These are phyloP conservation scores for Upupa epops DNA, from an alignment of 2,113 vertebrate species.

Conservation along the genomic window DNA sequence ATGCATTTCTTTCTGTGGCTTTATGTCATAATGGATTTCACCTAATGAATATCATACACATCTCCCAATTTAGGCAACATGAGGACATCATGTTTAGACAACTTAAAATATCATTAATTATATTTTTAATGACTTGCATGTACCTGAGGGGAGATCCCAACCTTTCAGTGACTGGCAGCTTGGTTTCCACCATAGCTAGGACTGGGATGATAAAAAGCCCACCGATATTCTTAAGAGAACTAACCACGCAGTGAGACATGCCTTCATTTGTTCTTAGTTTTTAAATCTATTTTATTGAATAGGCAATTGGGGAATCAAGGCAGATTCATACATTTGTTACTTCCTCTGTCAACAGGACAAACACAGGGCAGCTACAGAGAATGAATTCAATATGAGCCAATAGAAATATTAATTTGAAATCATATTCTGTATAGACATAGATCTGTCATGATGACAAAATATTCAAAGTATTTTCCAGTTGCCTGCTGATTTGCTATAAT, in stretches of 20 bases:
- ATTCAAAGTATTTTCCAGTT: background rate
- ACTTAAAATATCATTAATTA: background rate
- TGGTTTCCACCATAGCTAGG: conserved; percentile 13
- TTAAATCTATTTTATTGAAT: conserved; percentile 42
- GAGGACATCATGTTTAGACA: conserved; percentile 7
- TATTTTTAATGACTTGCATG: conserved; percentile 15
- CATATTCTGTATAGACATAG: background rate
- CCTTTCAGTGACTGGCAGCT: background rate
- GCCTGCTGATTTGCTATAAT: conserved; percentile 12
- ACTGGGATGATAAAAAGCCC: conserved; percentile 9
- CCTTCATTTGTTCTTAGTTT: conserved; percentile 39
- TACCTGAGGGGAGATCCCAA: background rate
- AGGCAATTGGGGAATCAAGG: conserved; percentile 38
- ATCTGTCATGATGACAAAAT: background rate
- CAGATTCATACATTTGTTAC: background rate
- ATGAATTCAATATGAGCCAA: conserved; percentile 21
- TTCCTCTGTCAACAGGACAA: conserved; percentile 14
- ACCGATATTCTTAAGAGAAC: conserved; percentile 35
- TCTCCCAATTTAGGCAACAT: background rate
- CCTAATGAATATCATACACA: background rate
- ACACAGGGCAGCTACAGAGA: background rate
- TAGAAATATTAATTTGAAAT: conserved; percentile 30
- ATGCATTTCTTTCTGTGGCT: background rate
- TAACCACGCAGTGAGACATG: background rate
- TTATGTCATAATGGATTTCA: background rate